These are phyloP conservation scores for Thymelicus sylvestris DNA, from an alignment of 2,888 invertebrate species.

Conservation along the genomic window DNA sequence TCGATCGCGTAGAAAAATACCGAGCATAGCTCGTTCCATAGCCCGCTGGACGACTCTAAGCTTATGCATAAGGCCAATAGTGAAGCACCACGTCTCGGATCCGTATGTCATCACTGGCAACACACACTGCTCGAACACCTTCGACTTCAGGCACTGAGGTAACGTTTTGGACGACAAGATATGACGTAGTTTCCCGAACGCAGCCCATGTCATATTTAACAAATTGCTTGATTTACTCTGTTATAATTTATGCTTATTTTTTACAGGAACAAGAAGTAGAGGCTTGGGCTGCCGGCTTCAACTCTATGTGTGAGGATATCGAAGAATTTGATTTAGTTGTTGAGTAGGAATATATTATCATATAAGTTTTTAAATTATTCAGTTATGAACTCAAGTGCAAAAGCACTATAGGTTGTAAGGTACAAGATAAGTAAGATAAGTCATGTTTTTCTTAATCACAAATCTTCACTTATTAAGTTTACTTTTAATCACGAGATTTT, in stretches of 20 bases:
- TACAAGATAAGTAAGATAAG: not conserved
- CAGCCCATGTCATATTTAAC: no score
- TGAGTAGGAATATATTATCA: conserved; percentile 39
- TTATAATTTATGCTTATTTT: conserved; percentile 13
- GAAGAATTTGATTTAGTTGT: conserved; percentile 68
- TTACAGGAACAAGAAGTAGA: conserved; percentile 82
- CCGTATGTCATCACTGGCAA: no score
- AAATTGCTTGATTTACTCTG: not conserved
- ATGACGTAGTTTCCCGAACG: no score
- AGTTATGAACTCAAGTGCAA: not conserved
- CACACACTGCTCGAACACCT: no score
- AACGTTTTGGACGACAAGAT: no score
- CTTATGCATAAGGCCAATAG: no score
- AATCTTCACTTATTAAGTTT: not conserved
- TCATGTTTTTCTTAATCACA: not conserved
- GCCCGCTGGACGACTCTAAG: no score
- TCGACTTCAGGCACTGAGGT: no score
- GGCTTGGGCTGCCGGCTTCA: conserved; percentile 83
- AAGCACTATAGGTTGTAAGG: conserved; percentile 4
- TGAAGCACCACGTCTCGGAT: no score
- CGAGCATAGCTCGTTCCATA: no score
- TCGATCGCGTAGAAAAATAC: no score
- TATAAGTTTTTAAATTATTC: not conserved
- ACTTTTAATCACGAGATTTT: not conserved
- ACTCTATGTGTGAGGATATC: conserved; percentile 85